Evolutionary conservation across 2,113 vertebrate species (phyloP).

Genomic region (Hyperopisus bebe): DNA sequence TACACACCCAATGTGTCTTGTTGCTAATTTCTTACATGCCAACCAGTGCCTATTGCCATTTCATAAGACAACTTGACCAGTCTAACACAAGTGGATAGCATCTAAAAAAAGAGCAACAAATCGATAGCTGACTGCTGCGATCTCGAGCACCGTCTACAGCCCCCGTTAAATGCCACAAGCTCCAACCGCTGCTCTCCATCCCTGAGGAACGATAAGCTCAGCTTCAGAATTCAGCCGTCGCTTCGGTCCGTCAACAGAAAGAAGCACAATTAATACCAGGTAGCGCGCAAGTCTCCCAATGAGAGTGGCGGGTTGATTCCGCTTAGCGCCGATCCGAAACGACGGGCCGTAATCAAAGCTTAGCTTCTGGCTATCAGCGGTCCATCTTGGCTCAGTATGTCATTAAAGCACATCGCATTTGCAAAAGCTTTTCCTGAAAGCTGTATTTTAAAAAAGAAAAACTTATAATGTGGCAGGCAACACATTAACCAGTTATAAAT

Average conservation of each 20-base stretch:
- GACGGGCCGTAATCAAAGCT: not conserved
- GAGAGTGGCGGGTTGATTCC: not conserved
- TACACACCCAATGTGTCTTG: not conserved
- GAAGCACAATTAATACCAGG: constrained; percentile 1
- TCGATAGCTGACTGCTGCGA: not conserved
- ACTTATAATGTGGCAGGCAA: not conserved
- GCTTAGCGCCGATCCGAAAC: not conserved
- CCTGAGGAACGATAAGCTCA: not conserved
- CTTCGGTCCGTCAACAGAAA: not conserved
- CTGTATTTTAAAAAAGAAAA: not conserved
- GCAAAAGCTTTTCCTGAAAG: not conserved
- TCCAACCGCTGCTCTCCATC: not conserved
- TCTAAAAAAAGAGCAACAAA: not conserved
- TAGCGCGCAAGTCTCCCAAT: not conserved
- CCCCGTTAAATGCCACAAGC: not conserved
- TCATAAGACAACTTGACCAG: not conserved
- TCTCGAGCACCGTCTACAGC: not conserved
- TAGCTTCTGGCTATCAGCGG: constrained; percentile 4
- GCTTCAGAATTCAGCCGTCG: not conserved
- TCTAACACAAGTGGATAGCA: not conserved
- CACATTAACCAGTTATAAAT: not conserved
- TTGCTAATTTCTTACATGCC: not conserved
- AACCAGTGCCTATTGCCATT: not conserved
- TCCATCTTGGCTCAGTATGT: not conserved
- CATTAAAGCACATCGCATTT: constrained; percentile 8